Evolutionary conservation across 2,888 invertebrate species (phyloP), one percentile per base, ranked within the genome.

Genomic region (Andrena bucephala): DNA sequence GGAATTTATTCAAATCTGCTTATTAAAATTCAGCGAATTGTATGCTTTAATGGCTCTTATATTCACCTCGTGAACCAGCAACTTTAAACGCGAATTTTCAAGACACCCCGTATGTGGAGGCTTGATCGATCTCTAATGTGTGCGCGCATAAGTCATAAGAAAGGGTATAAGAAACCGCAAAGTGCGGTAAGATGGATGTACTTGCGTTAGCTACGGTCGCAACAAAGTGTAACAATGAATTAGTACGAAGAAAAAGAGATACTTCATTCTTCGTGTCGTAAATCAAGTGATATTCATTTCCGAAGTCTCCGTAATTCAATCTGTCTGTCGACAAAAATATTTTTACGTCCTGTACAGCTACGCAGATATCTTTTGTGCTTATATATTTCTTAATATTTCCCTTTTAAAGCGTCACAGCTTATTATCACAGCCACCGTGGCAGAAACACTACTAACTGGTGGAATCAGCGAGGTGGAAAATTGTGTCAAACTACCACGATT

Each of bases 91-190:
- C 13, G 1, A 2, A 27, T 60, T 75, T 69, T 69, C 60, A 50
- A 20, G 36, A 50, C 76, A 70, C 70, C 77, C 57, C 24, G 24
- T 72, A 48, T 13, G 20, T n/a, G 27, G 33, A 24, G 29, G n/a
- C 50, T 59, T 77, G 73, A 77, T 72, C 59, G 77, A 77, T 73
- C 59, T 72, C 73, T 77, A 77, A 77, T 77, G 66, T 66, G 65
- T 66, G 74, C 27, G 77, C 77, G 24, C 77, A 59, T 66, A 59
- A 54, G 72, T 77, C 71, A 75, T 68, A 67, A 75, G 66, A 60
- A 65, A 71, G 31, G 31, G 42, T 71, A 66, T 60, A 77, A 73
- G 77, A 73, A 73, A 77, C 77, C 73, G 73, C 76, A 76, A 54
- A 68, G 36, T 63, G 71, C 66, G 73, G 77, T 72, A 73, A 60